phyloP scores from a whole-genome alignment of 2,797 vertebrate species.

The Melanotaenia pygmaea region DNA sequence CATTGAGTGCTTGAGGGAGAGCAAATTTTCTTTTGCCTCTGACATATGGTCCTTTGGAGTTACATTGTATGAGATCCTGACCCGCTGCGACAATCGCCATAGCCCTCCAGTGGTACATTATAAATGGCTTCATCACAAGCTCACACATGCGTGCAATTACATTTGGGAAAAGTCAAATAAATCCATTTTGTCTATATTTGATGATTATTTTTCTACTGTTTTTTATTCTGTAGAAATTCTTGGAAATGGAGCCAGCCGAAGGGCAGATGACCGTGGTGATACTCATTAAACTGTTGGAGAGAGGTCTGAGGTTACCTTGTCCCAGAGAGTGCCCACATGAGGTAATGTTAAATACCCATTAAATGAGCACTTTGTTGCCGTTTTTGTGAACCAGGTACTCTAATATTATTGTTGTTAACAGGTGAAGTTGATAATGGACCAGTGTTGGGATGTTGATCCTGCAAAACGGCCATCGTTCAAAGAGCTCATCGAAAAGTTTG shows the following conservation, averaged over 20 bases:
- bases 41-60: slow-evolving; percentile 97
- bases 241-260: slow-evolving; percentile 84
- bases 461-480: slow-evolving; percentile 85
- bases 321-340: slow-evolving; percentile 87
- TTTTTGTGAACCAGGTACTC: not conserved
- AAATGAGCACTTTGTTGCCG: not conserved
- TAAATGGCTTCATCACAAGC: not conserved
- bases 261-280: slow-evolving; percentile 87
- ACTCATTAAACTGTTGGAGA: slow-evolving; percentile 86
- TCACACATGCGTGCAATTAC: not conserved
- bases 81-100: slow-evolving; percentile 83
- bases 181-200: not conserved
- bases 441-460: slow-evolving; percentile 87
- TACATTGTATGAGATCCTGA: slow-evolving; percentile 93
- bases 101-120: slow-evolving; percentile 87
- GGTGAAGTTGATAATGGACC: slow-evolving; percentile 84
- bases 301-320: slow-evolving; percentile 80
- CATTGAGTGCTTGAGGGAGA: slow-evolving; percentile 91
- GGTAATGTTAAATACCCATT: slow-evolving; percentile 71
- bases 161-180: not conserved
- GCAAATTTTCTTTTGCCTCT: slow-evolving; percentile 92
- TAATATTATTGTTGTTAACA: slow-evolving; percentile 35
- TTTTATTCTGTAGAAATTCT: slow-evolving; percentile 85
- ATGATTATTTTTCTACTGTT: not conserved
- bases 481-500: slow-evolving; percentile 82